phyloP scores from a whole-genome alignment of 2,113 vertebrate species.

The Psilopogon haemacephalus region DNA sequence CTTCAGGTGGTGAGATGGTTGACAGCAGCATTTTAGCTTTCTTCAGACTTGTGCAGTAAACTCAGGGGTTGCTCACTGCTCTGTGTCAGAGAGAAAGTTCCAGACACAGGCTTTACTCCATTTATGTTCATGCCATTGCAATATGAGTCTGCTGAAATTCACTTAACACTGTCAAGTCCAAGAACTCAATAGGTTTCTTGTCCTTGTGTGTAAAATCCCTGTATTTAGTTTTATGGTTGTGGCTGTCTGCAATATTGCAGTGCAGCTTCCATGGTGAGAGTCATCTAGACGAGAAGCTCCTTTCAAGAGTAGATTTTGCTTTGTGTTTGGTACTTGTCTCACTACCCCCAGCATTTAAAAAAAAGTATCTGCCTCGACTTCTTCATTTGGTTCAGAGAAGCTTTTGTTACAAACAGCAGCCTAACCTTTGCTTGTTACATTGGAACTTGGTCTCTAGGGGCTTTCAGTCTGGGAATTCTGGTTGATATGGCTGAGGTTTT shows the following conservation, averaged over 20 bases:
- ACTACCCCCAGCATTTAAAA: not conserved
- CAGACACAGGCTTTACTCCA: not conserved
- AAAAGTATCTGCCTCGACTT: not conserved
- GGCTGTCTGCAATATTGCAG: not conserved
- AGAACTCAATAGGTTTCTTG: not conserved
- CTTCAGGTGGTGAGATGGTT: not conserved
- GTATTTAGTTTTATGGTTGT: not conserved
- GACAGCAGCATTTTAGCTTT: not conserved
- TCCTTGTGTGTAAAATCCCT: not conserved
- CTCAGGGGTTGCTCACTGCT: not conserved
- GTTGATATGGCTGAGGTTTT: not conserved
- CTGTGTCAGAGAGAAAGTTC: not conserved
- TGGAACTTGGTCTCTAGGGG: not conserved
- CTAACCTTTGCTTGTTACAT: not conserved
- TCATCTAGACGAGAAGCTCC: not conserved
- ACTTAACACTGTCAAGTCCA: not conserved
- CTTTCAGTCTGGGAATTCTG: not conserved
- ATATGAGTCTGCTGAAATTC: not conserved
- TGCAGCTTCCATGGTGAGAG: not conserved
- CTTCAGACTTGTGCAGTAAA: not conserved
- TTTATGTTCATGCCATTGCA: not conserved
- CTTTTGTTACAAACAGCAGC: not conserved
- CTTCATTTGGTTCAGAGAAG: constrained; percentile 1
- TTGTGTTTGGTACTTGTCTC: not conserved
- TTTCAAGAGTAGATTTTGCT: not conserved